Conservation (phyloP, 2,113 vertebrate genomes). For the Chaetorhynchus papuensis region DNA sequence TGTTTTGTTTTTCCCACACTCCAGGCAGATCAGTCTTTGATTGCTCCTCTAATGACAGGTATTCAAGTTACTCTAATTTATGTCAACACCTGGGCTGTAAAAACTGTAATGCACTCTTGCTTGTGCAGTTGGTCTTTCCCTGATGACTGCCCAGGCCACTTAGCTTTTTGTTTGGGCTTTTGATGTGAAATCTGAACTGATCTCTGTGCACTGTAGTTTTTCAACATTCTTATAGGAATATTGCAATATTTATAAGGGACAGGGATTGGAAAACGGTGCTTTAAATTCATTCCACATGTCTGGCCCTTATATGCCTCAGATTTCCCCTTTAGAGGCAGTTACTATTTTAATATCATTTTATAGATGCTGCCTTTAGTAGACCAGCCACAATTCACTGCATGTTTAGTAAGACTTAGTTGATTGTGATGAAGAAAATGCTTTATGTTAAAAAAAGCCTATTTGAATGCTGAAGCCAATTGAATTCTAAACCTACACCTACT, state of each 20-base stretch:
- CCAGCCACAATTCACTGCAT: neutral
- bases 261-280: neutral
- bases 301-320: neutral
- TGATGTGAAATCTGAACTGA: constrained; percentile 39
- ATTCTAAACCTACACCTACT: neutral
- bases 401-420: neutral
- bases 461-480: neutral
- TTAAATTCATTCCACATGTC: constrained; percentile 27
- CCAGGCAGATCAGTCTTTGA: neutral
- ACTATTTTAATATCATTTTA: constrained; percentile 20
- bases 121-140: neutral
- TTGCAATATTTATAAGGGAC: constrained; percentile 7
- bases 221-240: constrained; percentile 9
- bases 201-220: constrained; percentile 8
- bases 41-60: constrained; percentile 15
- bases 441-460: neutral
- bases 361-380: neutral
- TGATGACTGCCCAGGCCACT: neutral
- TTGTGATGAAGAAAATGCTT: neutral
- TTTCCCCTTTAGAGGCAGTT: neutral
- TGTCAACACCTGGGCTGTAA: constrained; percentile 28
- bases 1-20: constrained; percentile 34
- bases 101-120: neutral
- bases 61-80: constrained; percentile 28
- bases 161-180: constrained; percentile 14